phyloP scores from a whole-genome alignment of 2,797 vertebrate genomes.

The Microchirus variegatus region DNA sequence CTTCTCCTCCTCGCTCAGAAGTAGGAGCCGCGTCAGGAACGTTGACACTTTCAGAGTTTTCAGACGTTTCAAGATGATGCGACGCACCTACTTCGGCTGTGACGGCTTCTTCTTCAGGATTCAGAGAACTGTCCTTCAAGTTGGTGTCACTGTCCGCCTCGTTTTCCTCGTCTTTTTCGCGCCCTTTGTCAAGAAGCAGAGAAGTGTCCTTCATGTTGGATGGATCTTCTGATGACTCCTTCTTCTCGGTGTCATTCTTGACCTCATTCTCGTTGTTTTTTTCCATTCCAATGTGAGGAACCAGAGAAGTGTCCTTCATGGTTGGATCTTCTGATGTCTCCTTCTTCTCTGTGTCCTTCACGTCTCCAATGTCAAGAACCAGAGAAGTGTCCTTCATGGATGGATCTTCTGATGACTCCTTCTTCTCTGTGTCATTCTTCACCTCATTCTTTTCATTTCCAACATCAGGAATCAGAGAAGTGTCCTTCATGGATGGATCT shows the following conservation, averaged over 20 bases:
- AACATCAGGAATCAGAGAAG: not conserved
- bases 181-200: accelerated
- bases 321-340: not conserved
- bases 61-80: constrained; percentile 6
- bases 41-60: not conserved
- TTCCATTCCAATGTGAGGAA: not conserved
- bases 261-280: not conserved
- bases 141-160: no score
- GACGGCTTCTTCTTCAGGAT: not conserved
- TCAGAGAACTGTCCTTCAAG: not conserved
- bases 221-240: no score
- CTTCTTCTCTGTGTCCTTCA: not conserved
- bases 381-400: not conserved
- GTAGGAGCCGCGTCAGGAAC: not conserved
- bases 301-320: not conserved
- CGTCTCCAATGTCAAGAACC: not conserved
- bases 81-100: not conserved
- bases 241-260: not conserved
- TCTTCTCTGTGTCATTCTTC: not conserved
- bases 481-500: not conserved
- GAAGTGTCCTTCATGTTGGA: no score
- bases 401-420: not conserved
- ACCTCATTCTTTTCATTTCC: not conserved
- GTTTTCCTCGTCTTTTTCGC: no score
- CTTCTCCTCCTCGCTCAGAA: constrained; percentile 6